Evolutionary conservation across 2,888 invertebrate genomes (phyloP).

Genomic region (Parochlus steinenii): DNA sequence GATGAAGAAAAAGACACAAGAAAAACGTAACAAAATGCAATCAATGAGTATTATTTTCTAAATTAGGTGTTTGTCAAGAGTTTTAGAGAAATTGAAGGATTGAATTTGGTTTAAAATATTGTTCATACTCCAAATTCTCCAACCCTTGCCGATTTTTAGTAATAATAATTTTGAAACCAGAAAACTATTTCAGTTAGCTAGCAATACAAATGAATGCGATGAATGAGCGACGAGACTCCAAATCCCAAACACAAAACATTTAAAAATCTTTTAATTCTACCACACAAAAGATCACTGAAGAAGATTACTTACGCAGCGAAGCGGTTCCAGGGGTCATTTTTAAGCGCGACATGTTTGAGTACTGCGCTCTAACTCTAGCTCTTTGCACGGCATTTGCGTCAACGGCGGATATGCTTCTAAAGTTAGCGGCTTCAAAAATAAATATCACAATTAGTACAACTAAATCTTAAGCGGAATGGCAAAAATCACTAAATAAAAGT

Average conservation of each 20-base stretch:
- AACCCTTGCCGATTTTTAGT: no score
- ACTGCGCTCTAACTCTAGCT: constrained; percentile 67
- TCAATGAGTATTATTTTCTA: background rate
- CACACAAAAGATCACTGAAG: constrained; percentile 5
- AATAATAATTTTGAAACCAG: background rate
- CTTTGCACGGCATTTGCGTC: constrained; percentile 84
- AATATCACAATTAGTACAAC: constrained; percentile 3
- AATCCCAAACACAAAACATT: background rate
- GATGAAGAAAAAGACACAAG: background rate
- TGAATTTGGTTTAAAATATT: no score
- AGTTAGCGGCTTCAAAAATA: constrained; percentile 26
- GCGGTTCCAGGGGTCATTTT: constrained; percentile 49
- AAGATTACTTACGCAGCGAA: constrained; percentile 50
- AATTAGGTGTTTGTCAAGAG: background rate
- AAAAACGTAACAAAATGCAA: background rate
- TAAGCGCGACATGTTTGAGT: constrained; percentile 61
- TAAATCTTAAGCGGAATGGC: background rate
- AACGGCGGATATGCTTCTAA: constrained; percentile 83
- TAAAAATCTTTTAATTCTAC: constrained; percentile 12
- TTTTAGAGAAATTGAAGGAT: background rate
- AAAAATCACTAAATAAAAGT: constrained; percentile 1
- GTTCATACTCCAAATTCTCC: no score
- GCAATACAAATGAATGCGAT: no score
- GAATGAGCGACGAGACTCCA: background rate
- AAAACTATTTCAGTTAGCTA: no score